phyloP scores from a whole-genome alignment of 2,797 vertebrate species.

The Prionace glauca region DNA sequence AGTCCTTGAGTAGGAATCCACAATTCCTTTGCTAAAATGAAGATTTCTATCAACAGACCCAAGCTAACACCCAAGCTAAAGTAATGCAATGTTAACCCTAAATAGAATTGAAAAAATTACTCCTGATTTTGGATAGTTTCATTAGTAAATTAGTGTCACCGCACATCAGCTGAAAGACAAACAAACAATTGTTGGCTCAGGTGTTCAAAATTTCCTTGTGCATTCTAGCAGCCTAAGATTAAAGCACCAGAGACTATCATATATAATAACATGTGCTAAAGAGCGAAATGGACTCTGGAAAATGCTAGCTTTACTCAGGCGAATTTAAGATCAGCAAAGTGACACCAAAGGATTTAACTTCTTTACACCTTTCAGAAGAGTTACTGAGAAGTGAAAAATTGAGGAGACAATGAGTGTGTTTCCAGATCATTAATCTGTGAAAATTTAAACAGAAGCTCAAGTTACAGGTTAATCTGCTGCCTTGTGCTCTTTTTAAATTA shows the following conservation, averaged over 20 bases:
- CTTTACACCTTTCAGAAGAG: neutral
- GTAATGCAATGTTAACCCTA: neutral
- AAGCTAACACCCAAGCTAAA: neutral
- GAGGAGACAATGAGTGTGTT: neutral
- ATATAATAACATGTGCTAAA: neutral
- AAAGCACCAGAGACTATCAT: neutral
- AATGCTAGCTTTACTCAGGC: neutral
- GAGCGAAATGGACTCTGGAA: neutral
- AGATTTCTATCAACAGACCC: neutral
- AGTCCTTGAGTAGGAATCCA: neutral
- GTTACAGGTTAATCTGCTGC: neutral
- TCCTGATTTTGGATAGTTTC: neutral
- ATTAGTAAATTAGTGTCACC: neutral
- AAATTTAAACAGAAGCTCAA: neutral
- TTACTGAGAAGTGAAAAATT: constrained; percentile 19
- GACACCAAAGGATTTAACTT: neutral
- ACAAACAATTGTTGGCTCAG: neutral
- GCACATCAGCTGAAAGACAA: neutral
- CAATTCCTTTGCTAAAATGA: neutral
- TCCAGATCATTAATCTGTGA: neutral
- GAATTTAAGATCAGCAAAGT: neutral
- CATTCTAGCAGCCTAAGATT: neutral
- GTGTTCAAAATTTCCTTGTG: neutral
- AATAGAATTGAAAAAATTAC: neutral
- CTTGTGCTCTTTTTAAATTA: neutral